Conservation (phyloP, 2,113 vertebrate species). For the Oxyura jamaicensis region DNA sequence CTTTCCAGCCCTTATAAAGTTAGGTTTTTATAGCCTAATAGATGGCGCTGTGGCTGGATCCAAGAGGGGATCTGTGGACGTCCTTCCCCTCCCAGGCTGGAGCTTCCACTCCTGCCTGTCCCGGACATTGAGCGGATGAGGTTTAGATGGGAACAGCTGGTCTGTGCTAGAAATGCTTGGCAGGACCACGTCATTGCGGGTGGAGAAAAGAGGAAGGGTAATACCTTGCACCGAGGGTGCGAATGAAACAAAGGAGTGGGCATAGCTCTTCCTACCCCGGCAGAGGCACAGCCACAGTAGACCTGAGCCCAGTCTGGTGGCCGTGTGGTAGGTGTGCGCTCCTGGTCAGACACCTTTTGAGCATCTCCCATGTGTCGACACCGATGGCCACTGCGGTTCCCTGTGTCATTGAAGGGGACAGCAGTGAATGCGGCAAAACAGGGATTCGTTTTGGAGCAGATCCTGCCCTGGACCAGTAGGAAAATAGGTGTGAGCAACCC, state of each 20-base stretch:
- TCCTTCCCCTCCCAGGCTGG: background rate
- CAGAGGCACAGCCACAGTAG: accelerated
- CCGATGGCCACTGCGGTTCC: too few species aligned
- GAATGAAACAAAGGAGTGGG: background rate
- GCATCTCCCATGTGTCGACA: too few species aligned
- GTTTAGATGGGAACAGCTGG: background rate
- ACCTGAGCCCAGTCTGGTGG: background rate
- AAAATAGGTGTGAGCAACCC: background rate
- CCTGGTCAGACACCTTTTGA: too few species aligned
- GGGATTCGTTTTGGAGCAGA: background rate
- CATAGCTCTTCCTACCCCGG: background rate
- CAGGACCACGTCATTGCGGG: background rate
- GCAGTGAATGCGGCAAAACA: background rate
- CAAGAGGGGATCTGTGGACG: background rate
- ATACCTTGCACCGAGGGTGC: accelerated
- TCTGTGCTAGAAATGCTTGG: background rate
- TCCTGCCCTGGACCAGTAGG: background rate
- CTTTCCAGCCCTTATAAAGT: background rate
- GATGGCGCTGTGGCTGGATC: background rate
- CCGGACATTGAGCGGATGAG: accelerated
- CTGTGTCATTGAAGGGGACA: background rate
- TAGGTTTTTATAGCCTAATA: background rate
- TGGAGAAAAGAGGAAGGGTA: background rate
- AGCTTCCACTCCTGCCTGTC: background rate
- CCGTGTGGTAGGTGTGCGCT: background rate